Base-by-base conservation (phyloP, 2,113 vertebrate genomes). In the Mastomys coucha region DNA sequence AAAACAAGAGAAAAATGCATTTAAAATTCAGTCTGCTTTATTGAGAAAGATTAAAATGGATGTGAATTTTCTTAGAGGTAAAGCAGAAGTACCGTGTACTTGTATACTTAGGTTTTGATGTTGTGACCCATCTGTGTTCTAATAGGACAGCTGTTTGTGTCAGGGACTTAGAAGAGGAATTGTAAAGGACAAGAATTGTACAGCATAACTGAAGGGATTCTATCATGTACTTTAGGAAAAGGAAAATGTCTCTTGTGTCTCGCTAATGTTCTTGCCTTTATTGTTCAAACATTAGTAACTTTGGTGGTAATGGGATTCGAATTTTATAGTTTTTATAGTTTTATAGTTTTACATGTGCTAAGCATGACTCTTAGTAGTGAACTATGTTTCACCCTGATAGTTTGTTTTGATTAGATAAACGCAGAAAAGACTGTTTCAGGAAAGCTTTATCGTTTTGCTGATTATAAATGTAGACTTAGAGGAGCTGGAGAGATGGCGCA, bases 351-450 rank as follows among this genome's bases (percentile, higher is more conserved):
- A 49, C 36, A 56, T 65, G n/a, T 67, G 58, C 73, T 78, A 39
- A 58, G 70, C 36, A 58, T 58, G 13, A 51, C 13, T 39, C 39
- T 73, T 75, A 33, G 53, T 17, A 60, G 26, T 76, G 26, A 60
- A 16, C 60, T 20, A 69, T 19, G 31, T 39, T 51, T 19, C 28
- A 58, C 4, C 1, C 8, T 70, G 28, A 26, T 53, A 17, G 17
- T 84, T 88, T 84, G 31, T 94, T 77, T 94, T 80, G 20, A 42
- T n/a, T 81, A 81, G n/a, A 45, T 88, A 76, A 94, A 56, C 93
- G 45, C 10, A 88, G 33, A 89, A 92, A 60, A 93, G 39, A 80
- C 1, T 26, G n/a, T 85, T 92, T 96, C 63, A 81, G 88, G 65
- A 95, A 2, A 49, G 33, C 86, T 67, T 0, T 81, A 13, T 95